Evolutionary conservation across 2,888 invertebrate species (phyloP), one percentile per base, ranked within the genome.

Genomic region (Mactromeris polynyma): DNA sequence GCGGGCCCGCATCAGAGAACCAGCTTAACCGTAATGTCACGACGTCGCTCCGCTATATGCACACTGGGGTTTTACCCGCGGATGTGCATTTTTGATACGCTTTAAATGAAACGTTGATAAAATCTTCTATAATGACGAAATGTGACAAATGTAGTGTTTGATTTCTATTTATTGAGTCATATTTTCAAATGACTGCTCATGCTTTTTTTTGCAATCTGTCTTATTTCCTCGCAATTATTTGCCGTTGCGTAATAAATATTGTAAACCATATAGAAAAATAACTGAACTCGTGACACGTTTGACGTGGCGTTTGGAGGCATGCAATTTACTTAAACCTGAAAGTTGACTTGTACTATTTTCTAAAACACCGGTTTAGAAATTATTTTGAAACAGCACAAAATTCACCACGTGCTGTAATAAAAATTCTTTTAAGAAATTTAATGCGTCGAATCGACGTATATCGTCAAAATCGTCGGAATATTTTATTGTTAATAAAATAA

Each of bases 401-500:
- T 64, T 64, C 11, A 26, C 3, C 4, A 64, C 58, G 11, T 46
- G 46, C 4, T 26, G 26, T 26, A 64, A 64, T 64, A 64, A 64
- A 64, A n/a, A 64, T 64, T n/a, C 26, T 26, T 64, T 26, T 11
- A 19, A 33, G 73, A 73, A 73, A 73, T 36, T 33, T 73, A 17
- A 73, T 33, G 19, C 36, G 36, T 36, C 19, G 19, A 9, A 36
- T 73, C 36, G 36, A 31, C 31, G 73, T 73, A 73, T 73, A 73
- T 73, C 73, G 36, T 36, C 36, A 73, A 73, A 33, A 73, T 73
- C 73, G 19, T 14, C 17, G 36, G 7, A 73, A 36, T 73, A 33
- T 36, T 69, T 73, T 73, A 73, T 73, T 73, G 73, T 73, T 73
- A 19, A 73, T 73, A 73, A 73, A 73, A 73, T 33, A 36, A 73